Evolutionary conservation across 2,797 vertebrate species (phyloP).

Genomic region (Numenius phaeopus): DNA sequence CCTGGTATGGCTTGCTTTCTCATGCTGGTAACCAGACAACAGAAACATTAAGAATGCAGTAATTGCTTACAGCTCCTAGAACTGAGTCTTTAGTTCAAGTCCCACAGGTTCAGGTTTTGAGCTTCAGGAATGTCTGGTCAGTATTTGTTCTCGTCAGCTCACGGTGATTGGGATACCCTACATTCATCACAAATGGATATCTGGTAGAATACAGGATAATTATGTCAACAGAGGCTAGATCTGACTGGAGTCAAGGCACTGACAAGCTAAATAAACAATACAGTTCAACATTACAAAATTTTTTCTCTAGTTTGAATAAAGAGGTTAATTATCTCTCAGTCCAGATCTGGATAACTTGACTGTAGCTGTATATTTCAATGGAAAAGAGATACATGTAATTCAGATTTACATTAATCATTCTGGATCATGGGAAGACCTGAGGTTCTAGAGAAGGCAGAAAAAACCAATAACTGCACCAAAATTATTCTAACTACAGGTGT

Average conservation of each 20-base stretch:
- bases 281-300: neutral
- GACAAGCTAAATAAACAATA: neutral
- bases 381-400: neutral
- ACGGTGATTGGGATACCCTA: neutral
- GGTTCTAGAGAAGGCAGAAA: neutral
- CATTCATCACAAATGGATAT: neutral
- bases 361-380: neutral
- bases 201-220: neutral
- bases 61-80: neutral
- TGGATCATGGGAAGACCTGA: neutral
- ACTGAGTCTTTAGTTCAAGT: neutral
- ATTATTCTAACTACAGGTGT: neutral
- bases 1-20: neutral
- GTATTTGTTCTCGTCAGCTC: neutral
- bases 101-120: neutral
- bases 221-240: neutral
- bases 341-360: neutral
- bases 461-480: neutral
- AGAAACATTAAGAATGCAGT: neutral
- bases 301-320: neutral
- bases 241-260: neutral
- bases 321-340: neutral
- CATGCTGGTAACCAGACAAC: neutral
- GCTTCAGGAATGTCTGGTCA: neutral
- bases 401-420: neutral